Evolutionary conservation across 2,113 vertebrate genomes (phyloP).

Genomic region (Pluvialis apricaria): DNA sequence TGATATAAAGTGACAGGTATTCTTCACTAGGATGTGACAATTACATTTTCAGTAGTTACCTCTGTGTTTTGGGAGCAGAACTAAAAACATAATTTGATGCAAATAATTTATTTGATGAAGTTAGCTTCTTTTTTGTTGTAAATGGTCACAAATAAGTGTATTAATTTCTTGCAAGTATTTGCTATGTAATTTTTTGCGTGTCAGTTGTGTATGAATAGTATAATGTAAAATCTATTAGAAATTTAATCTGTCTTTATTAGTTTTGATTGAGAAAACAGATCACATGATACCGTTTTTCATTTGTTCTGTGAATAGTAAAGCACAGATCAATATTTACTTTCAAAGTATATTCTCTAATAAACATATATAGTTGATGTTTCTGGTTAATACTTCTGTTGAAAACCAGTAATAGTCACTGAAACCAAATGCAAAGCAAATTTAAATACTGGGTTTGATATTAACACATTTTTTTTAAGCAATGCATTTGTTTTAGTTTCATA

Average conservation of each 20-base stretch:
- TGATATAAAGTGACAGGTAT: constrained; percentile 9
- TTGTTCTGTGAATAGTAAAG: background rate
- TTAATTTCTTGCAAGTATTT: background rate
- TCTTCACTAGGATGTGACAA: background rate
- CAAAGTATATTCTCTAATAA: background rate
- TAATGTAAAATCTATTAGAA: background rate
- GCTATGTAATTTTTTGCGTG: background rate
- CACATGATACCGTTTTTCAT: background rate
- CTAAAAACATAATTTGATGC: background rate
- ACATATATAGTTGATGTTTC: background rate
- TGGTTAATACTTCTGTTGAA: background rate
- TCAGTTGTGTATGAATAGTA: background rate
- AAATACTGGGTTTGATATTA: background rate
- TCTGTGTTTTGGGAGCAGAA: constrained; percentile 1
- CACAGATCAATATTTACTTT: background rate
- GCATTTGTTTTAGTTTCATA: background rate
- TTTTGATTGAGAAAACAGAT: background rate
- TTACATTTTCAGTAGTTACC: background rate
- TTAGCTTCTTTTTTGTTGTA: background rate
- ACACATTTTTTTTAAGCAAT: background rate
- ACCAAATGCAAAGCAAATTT: background rate
- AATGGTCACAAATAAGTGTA: background rate
- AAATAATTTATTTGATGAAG: constrained; percentile 22
- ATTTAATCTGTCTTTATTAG: background rate
- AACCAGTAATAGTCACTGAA: background rate